Conservation (phyloP, 30 jellyfish, hydroid and myxozoan species). For the Chrysaora quinquecirrha region DNA sequence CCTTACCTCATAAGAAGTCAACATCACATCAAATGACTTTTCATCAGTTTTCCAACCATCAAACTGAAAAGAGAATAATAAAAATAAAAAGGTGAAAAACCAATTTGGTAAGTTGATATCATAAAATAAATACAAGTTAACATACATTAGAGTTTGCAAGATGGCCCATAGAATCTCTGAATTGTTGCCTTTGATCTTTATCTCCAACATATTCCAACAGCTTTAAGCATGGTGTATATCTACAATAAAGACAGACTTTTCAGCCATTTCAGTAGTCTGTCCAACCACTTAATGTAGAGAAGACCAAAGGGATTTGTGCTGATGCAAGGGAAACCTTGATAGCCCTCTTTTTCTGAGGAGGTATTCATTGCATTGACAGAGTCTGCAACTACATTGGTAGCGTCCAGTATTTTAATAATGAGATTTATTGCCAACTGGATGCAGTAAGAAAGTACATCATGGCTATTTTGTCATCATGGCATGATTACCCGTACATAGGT, state of each 20-base stretch:
- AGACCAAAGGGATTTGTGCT: background rate
- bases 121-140: too few relatives aligned
- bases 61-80: conserved; percentile 16
- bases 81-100: background rate
- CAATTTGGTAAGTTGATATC: background rate
- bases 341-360: background rate
- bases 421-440: too few relatives aligned
- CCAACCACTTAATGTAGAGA: too few relatives aligned
- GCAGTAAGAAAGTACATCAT: too few relatives aligned
- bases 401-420: too few relatives aligned
- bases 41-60: conserved; percentile 32
- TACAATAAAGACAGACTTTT: too few relatives aligned
- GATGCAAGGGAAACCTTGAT: background rate
- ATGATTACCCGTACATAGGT: too few relatives aligned
- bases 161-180: conserved; percentile 35
- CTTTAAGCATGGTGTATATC: conserved; percentile 75
- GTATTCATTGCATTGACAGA: background rate
- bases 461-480: too few relatives aligned
- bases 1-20: conserved; percentile 87
- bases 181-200: conserved; percentile 69
- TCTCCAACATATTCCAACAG: conserved; percentile 71
- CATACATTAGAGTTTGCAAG: conserved; percentile 13
- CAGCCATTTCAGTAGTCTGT: too few relatives aligned
- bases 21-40: conserved; percentile 62
- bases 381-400: background rate